Evolutionary conservation across 2,888 invertebrate species (phyloP).

Genomic region (Troglohyphantes excavatus): DNA sequence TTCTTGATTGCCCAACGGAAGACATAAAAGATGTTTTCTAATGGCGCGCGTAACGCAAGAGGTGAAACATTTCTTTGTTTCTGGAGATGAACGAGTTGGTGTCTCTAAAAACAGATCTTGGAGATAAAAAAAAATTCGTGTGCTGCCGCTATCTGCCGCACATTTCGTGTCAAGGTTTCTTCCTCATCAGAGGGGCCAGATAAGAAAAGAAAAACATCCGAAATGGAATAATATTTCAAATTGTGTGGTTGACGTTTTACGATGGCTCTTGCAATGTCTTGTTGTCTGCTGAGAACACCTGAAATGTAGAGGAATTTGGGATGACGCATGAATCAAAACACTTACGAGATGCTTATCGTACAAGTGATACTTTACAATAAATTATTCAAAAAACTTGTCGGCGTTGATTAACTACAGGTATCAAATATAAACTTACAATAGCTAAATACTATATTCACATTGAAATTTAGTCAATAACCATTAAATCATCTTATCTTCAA

Average conservation of each 20-base stretch:
- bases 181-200: constrained; percentile 24
- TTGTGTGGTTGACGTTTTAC: not conserved
- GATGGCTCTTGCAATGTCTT: not conserved
- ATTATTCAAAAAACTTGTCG: too few species aligned
- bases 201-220: constrained; percentile 19
- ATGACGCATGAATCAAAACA: too few species aligned
- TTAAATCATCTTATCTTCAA: too few species aligned
- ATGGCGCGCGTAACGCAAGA: constrained; percentile 58
- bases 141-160: constrained; percentile 12
- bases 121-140: constrained; percentile 46
- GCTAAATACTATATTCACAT: too few species aligned
- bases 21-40: constrained; percentile 37
- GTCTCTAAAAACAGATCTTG: constrained; percentile 42
- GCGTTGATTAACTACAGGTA: too few species aligned
- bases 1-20: constrained; percentile 17
- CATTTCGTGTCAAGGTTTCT: constrained; percentile 63
- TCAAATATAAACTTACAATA: too few species aligned
- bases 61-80: constrained; percentile 53
- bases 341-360: too few species aligned
- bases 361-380: too few species aligned
- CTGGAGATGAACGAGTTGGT: constrained; percentile 33
- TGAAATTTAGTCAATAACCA: too few species aligned
- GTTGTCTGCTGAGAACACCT: not conserved
- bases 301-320: not conserved
- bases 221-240: constrained; percentile 32